Percentiles rank a stretch among this genome's conserved stretches.
These are phyloP conservation scores for Hylyphantes graminicola DNA, from an alignment of 1,140 invertebrate genomes.

Conservation along the genomic window DNA sequence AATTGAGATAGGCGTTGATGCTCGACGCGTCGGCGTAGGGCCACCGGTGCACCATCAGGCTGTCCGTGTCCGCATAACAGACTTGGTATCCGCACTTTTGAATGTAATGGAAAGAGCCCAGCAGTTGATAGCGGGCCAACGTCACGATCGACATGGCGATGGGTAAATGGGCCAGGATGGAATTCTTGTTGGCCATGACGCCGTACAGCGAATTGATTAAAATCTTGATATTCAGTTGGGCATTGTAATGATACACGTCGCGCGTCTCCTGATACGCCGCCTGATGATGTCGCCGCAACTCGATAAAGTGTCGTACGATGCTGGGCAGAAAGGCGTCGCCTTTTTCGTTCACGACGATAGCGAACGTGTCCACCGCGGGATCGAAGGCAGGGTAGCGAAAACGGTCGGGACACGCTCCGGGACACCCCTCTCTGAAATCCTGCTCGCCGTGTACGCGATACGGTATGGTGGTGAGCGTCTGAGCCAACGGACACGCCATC, in stretches of 20 bases:
- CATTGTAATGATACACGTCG: conserved; percentile 27
- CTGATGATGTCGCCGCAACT: neutral
- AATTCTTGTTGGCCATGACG: conserved; percentile 9
- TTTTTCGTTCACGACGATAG: neutral
- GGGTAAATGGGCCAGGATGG: no score
- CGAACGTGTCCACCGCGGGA: neutral
- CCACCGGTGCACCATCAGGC: conserved; percentile 4
- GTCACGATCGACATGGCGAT: no score
- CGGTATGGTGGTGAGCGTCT: neutral
- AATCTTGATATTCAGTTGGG: conserved; percentile 19
- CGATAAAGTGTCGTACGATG: neutral
- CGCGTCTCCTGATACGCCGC: neutral
- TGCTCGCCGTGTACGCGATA: neutral
- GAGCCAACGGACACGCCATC: neutral
- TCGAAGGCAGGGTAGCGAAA: neutral
- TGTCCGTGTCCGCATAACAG: conserved; percentile 28
- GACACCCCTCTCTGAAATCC: no score
- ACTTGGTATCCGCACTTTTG: neutral
- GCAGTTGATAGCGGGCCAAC: neutral
- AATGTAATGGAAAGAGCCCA: neutral
- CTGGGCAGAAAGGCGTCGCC: neutral
- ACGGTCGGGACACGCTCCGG: no score
- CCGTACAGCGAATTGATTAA: conserved; percentile 31
- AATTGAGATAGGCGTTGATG: conserved; percentile 5
- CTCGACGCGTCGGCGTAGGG: neutral